These are phyloP conservation scores for Zoroaster sp. DNA, from an alignment of 53 echinoderm and acorn worm genomes.

Conservation along the genomic window DNA sequence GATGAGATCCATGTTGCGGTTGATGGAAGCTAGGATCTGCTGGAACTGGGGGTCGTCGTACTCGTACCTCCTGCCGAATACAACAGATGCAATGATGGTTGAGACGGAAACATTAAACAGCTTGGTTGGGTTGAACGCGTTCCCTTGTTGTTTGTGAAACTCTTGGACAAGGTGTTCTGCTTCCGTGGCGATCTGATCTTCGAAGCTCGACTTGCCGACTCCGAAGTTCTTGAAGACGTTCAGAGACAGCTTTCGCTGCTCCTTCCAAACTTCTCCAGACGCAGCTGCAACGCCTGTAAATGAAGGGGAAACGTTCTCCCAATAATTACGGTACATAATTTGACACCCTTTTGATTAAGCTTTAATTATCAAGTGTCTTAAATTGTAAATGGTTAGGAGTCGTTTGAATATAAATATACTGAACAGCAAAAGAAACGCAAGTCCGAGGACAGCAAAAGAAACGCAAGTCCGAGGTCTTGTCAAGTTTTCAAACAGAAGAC, in stretches of 20 bases:
- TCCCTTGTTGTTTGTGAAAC: neutral
- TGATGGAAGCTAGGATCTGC: conserved; percentile 23
- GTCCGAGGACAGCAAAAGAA: no score
- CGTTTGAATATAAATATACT: no score
- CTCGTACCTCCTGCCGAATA: conserved; percentile 66
- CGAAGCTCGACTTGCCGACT: conserved; percentile 34
- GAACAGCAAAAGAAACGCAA: no score
- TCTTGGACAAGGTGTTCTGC: conserved; percentile 5
- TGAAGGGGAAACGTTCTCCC: neutral
- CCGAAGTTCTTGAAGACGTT: conserved; percentile 43
- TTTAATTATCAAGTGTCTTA: no score
- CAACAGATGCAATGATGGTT: conserved; percentile 56
- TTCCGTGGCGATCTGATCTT: conserved; percentile 38
- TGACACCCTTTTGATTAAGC: no score
- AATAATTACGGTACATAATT: no score
- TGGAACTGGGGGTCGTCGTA: conserved; percentile 55
- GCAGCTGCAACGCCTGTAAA: conserved; percentile 22
- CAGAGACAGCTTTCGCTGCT: conserved; percentile 29
- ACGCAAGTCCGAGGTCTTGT: no score
- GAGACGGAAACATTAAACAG: conserved; percentile 41
- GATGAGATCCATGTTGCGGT: conserved; percentile 59
- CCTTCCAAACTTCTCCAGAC: conserved; percentile 35
- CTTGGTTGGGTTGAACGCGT: conserved; percentile 26
- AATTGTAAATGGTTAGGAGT: no score
- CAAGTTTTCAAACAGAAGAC: no score